These are phyloP conservation scores for Callipepla squamata DNA, from an alignment of 2,113 vertebrate species.

Conservation along the genomic window DNA sequence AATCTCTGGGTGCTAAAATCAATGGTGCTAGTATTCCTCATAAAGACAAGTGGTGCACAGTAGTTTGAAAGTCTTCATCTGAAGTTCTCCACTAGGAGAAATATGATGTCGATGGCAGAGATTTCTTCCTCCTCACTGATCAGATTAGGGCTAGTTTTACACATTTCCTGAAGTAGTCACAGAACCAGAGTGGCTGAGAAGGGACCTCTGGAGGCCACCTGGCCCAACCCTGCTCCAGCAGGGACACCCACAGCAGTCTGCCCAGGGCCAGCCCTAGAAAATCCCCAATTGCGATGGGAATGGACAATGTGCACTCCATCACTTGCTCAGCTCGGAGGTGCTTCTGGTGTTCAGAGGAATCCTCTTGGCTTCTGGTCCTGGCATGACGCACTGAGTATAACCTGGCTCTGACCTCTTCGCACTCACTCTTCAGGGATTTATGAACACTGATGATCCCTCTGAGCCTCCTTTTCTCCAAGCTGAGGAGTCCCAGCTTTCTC, in stretches of 20 bases:
- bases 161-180: not conserved
- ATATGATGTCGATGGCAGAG: not conserved
- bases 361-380: not conserved
- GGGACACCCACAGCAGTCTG: not conserved
- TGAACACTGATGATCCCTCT: fast-evolving
- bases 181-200: not conserved
- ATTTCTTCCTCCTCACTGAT: not conserved
- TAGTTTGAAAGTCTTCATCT: not conserved
- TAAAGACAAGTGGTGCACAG: not conserved
- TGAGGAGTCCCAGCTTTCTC: not conserved
- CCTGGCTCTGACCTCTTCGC: not conserved
- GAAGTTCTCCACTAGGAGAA: not conserved
- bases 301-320: not conserved
- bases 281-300: no score
- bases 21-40: not conserved
- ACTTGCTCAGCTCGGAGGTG: not conserved
- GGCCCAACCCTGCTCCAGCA: not conserved
- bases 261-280: not conserved
- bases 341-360: not conserved
- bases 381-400: not conserved
- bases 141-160: not conserved
- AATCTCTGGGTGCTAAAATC: not conserved
- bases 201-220: not conserved
- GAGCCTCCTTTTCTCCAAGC: not conserved
- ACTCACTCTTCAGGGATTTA: not conserved